Evolutionary conservation across 2,113 vertebrate genomes (phyloP), one percentile per base, ranked within the genome.

Genomic region (Cervus canadensis): DNA sequence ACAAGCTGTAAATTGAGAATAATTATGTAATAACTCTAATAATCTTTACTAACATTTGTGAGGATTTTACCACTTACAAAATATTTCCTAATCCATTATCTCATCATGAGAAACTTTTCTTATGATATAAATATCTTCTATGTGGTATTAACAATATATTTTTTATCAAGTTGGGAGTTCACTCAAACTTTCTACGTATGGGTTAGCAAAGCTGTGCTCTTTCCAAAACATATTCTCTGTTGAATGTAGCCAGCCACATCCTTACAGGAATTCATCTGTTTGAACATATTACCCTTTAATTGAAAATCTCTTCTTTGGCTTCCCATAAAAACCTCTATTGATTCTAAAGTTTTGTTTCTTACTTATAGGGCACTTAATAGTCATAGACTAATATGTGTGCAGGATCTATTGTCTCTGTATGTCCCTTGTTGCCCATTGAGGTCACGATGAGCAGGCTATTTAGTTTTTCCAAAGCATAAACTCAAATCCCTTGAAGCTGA

Each of bases 311-410:
- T 95, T 96, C 91, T 64, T 94, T 94, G 94, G 67, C 25, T 96
- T 97, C 57, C 82, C 88, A 97, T 96, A 96, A 95, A 96, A 97
- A 48, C 90, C 16, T 92, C 59, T 94, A 94, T 97, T 95, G 91
- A 98, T 95, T 97, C 96, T 93, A 83, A 98, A 97, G 40, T 97
- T 98, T 92, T 94, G 50, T 96, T 96, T 83, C 52, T 97, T 89
- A 95, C 71, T 96, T 96, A 62, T 89, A 94, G 89, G 82, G 76
- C 78, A 86, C 48, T 97, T 97, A 95, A 84, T 93, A 48, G 13
- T 78, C 78, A 74, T 36, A 95, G 88, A 86, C 33, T 10, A 85
- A 76, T 74, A 87, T 94, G 45, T 95, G 33, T 87, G 52, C 78
- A 81, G 78, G 45, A 79, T 96, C 76, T 92, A 30, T 91, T 96